Percentiles rank a stretch among this genome's conserved stretches.
Conservation (phyloP, 2,797 vertebrate genomes). For the Sebastes alutus region DNA sequence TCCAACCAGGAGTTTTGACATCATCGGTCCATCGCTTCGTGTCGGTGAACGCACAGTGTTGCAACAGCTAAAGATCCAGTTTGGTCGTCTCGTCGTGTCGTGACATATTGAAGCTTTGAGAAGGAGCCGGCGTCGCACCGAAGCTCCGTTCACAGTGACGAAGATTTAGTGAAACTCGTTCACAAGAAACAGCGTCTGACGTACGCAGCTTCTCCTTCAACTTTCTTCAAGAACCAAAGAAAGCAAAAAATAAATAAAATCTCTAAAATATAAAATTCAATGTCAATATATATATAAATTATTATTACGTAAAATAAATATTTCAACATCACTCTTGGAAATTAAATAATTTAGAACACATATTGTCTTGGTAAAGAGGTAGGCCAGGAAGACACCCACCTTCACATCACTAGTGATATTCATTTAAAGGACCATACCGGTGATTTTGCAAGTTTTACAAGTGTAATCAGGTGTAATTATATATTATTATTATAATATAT, state of each 20-base stretch:
- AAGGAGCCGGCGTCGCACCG: neutral
- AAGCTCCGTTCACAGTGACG: constrained; percentile 56
- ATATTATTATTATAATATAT: neutral
- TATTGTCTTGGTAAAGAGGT: constrained; percentile 43
- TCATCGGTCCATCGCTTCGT: neutral
- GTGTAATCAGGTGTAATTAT: neutral
- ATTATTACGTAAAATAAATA: constrained; percentile 62
- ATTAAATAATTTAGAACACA: constrained; percentile 36
- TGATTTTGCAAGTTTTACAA: constrained; percentile 5
- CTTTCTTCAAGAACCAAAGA: neutral
- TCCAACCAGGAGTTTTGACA: neutral
- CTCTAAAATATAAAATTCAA: constrained; percentile 36
- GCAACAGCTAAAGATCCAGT: constrained; percentile 2
- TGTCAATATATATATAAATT: constrained; percentile 32
- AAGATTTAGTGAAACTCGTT: constrained; percentile 11
- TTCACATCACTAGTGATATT: neutral
- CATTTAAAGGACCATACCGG: constrained; percentile 1
- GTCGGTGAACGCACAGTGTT: constrained; percentile 22
- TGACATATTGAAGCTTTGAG: neutral
- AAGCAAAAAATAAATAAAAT: constrained; percentile 22
- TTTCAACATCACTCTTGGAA: constrained; percentile 20
- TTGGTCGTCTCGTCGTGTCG: neutral
- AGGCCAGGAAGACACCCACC: neutral
- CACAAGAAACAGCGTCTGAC: neutral
- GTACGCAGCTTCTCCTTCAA: constrained; percentile 1